Conservation (phyloP, 2,113 vertebrate genomes). For the Podilymbus podiceps region DNA sequence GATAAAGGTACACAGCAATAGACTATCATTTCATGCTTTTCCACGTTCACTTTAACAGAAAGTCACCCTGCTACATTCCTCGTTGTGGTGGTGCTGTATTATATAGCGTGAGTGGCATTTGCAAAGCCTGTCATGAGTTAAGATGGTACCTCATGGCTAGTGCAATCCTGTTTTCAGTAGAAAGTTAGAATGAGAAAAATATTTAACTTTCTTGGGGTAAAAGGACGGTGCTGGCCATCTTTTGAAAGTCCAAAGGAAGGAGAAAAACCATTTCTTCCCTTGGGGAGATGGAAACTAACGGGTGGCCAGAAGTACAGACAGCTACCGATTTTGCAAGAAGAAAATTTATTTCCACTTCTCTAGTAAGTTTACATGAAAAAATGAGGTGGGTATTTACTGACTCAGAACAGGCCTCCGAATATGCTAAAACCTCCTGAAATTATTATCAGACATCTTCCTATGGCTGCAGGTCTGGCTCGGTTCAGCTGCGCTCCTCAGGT, state of each 20-base stretch:
- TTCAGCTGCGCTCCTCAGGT: not conserved
- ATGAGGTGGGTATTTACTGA: not conserved
- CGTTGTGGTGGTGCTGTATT: constrained; percentile 28
- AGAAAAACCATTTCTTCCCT: not conserved
- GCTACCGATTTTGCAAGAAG: constrained; percentile 4
- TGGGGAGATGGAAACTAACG: not conserved
- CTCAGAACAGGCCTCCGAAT: not conserved
- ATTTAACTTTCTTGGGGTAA: not conserved
- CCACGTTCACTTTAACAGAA: constrained; percentile 25
- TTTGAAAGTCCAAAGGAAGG: not conserved
- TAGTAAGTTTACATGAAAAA: not conserved
- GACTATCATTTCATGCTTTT: constrained; percentile 10
- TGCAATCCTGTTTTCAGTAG: not conserved
- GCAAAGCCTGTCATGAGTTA: not conserved
- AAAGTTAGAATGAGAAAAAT: not conserved
- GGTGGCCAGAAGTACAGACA: not conserved
- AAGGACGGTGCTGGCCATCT: not conserved
- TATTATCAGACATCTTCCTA: not conserved
- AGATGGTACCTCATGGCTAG: not conserved
- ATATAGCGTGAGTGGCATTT: not conserved
- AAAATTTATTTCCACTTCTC: not conserved
- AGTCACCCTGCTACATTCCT: constrained; percentile 62
- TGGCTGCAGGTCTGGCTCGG: not conserved
- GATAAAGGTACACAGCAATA: not conserved
- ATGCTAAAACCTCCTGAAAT: not conserved